Conservation (phyloP, 35 echinoderm and acorn worm genomes). For the Chiridota heheva region DNA sequence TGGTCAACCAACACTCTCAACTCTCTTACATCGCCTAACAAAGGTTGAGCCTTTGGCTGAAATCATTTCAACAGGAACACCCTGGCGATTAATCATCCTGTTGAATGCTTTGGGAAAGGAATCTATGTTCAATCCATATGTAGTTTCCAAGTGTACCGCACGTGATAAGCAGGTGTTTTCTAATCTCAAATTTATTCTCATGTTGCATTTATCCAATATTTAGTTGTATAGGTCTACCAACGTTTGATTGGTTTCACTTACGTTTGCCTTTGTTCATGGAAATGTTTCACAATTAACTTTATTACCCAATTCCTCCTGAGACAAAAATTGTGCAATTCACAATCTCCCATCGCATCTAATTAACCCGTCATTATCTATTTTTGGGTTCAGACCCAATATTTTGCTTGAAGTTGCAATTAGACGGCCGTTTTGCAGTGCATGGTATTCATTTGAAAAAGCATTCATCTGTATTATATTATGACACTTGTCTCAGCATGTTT, state of each 20-base stretch:
- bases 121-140: constrained; percentile 1
- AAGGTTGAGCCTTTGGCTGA: constrained; percentile 41
- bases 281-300: constrained; percentile 42
- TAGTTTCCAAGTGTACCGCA: constrained; percentile 8
- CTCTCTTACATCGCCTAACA: not conserved
- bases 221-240: not conserved
- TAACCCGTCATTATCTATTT: not conserved
- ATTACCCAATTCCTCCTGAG: constrained; percentile 38
- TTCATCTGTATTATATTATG: not conserved
- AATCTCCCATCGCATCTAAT: not conserved
- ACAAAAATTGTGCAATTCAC: not conserved
- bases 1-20: constrained; percentile 12
- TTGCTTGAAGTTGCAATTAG: constrained; percentile 1
- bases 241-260: constrained; percentile 35
- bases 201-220: constrained; percentile 36
- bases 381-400: constrained; percentile 11
- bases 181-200: constrained; percentile 48
- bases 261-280: constrained; percentile 25
- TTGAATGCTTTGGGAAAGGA: constrained; percentile 11
- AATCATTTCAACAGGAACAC: constrained; percentile 33
- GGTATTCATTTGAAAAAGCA: constrained; percentile 7
- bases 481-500: not conserved
- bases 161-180: constrained; percentile 2
- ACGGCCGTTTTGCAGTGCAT: not conserved
- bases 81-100: constrained; percentile 15